Conservation (phyloP, 2,797 vertebrate genomes). For the Glyptemys insculpta region DNA sequence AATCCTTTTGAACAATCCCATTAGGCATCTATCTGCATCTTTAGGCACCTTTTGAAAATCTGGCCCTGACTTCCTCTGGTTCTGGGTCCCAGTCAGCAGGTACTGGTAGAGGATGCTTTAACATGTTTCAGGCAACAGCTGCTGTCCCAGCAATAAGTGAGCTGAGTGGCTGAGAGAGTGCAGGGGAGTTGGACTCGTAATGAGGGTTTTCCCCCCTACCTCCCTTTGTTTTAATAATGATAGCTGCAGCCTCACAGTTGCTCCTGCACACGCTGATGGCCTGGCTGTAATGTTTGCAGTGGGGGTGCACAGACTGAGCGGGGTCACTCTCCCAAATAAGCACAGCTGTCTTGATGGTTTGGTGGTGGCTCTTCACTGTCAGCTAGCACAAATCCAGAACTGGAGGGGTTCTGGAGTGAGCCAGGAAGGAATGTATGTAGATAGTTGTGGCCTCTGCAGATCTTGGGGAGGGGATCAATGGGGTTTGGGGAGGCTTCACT, state of each 20-base stretch:
- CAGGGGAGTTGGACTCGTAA: not conserved
- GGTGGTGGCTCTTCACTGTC: not conserved
- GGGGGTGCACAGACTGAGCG: slow-evolving; percentile 2
- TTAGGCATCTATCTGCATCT: not conserved
- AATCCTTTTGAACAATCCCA: not conserved
- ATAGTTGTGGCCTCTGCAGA: too few relatives aligned
- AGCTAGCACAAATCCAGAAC: too few relatives aligned
- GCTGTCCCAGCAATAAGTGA: not conserved
- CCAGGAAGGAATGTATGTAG: too few relatives aligned
- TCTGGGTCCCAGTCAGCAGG: not conserved
- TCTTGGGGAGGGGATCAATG: too few relatives aligned
- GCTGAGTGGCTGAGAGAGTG: not conserved
- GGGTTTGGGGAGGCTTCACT: not conserved
- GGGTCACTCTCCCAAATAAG: not conserved
- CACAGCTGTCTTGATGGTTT: not conserved
- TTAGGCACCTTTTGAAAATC: not conserved
- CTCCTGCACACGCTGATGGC: not conserved
- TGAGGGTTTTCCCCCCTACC: not conserved
- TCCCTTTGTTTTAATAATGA: slow-evolving; percentile 23
- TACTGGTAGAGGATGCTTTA: not conserved
- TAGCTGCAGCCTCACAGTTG: not conserved
- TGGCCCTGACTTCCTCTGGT: not conserved
- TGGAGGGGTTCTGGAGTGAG: too few relatives aligned
- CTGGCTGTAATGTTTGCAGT: not conserved
- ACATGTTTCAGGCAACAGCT: slow-evolving; percentile 35